phyloP scores from a whole-genome alignment of 53 echinoderm and acorn worm genomes.

The Paelopatides confundens region DNA sequence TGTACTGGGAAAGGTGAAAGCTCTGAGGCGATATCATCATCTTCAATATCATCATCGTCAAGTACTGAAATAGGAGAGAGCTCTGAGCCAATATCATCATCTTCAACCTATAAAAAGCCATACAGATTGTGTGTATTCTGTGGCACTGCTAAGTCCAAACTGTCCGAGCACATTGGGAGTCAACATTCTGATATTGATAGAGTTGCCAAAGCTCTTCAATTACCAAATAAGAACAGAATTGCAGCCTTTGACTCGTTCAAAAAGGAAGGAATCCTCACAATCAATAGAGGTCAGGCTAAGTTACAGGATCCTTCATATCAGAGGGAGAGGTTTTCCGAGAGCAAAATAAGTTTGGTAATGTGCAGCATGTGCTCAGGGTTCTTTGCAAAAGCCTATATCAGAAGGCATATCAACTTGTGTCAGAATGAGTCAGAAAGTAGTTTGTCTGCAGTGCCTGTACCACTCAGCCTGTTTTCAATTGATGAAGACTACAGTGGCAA shows the following conservation, averaged over 20 bases:
- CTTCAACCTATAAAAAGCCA: slow-evolving; percentile 11
- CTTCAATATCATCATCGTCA: too few species aligned
- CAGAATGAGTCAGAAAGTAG: background rate
- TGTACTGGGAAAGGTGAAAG: too few species aligned
- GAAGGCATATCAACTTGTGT: background rate
- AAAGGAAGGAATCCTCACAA: slow-evolving; percentile 5
- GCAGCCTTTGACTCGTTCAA: background rate
- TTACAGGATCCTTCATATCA: background rate
- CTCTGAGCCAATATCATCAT: background rate
- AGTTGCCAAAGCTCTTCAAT: background rate
- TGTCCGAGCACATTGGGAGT: slow-evolving; percentile 14
- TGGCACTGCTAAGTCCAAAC: slow-evolving; percentile 12
- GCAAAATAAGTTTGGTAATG: background rate
- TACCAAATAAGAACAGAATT: background rate
- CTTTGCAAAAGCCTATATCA: slow-evolving; percentile 9
- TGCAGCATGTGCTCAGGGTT: slow-evolving; percentile 18
- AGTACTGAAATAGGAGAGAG: too few species aligned
- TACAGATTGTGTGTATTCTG: slow-evolving; percentile 26
- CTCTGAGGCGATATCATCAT: too few species aligned
- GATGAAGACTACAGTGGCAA: background rate
- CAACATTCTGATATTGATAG: slow-evolving; percentile 19
- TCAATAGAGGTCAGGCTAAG: slow-evolving; percentile 30
- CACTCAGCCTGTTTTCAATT: background rate
- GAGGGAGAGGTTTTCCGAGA: background rate
- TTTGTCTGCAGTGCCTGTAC: background rate